These are phyloP conservation scores for Dryas iulia DNA, from an alignment of 1,140 invertebrate genomes.

Conservation along the genomic window DNA sequence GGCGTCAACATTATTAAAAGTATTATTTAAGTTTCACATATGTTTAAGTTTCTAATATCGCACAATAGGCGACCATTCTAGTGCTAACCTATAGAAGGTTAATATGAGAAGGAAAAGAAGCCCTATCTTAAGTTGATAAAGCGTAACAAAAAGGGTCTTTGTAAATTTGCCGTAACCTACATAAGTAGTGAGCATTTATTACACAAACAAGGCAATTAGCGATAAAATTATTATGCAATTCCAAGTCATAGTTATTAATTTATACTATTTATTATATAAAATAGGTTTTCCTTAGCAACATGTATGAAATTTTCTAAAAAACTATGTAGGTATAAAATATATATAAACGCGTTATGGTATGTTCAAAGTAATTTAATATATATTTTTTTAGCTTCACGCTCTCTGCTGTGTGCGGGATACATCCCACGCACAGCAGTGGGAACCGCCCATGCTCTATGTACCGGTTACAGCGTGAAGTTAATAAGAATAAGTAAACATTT, in stretches of 20 bases:
- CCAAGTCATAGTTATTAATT: background rate
- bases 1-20: background rate
- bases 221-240: background rate
- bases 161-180: background rate
- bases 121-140: background rate
- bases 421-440: no score
- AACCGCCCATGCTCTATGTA: no score
- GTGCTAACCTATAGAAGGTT: background rate
- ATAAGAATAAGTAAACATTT: no score
- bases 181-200: background rate
- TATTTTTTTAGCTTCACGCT: no score
- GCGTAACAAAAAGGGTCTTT: background rate
- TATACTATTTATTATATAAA: no score
- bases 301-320: no score
- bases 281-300: no score
- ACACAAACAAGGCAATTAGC: background rate
- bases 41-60: background rate
- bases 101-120: background rate
- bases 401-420: no score
- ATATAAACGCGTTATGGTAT: no score
- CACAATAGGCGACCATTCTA: background rate
- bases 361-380: no score
- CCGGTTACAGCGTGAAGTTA: no score
- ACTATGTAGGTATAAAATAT: no score
- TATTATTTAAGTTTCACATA: background rate